Conservation (phyloP, 2,113 vertebrate genomes). For the Origma solitaria region DNA sequence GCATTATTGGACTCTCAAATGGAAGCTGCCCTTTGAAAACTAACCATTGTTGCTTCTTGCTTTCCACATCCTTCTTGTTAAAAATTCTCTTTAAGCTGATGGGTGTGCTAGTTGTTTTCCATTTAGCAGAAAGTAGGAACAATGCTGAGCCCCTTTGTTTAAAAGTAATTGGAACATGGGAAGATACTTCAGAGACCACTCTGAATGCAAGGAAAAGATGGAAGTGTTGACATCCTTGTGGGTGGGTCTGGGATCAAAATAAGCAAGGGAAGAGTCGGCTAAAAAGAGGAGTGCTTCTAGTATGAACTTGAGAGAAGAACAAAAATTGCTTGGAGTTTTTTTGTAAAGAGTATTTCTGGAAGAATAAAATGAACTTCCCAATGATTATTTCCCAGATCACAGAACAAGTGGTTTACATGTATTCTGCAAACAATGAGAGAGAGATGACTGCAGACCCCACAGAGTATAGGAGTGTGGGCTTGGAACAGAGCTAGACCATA, state of each 20-base stretch:
- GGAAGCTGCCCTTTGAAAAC: slow-evolving; percentile 27
- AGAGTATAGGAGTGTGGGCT: not conserved
- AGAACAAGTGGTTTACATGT: not conserved
- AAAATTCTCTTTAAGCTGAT: slow-evolving; percentile 29
- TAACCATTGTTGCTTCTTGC: slow-evolving; percentile 37
- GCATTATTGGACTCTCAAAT: slow-evolving; percentile 32
- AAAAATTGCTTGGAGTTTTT: not conserved
- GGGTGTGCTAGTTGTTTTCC: not conserved
- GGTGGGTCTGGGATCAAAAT: not conserved
- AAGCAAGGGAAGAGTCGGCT: not conserved
- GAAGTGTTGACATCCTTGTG: not conserved
- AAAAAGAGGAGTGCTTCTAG: not conserved
- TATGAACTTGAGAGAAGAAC: not conserved
- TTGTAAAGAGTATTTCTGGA: not conserved
- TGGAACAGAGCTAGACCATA: not conserved
- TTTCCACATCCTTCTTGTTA: slow-evolving; percentile 8
- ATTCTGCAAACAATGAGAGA: not conserved
- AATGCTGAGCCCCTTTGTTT: not conserved
- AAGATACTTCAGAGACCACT: slow-evolving; percentile 4
- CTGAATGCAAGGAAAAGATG: not conserved
- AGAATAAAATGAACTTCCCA: not conserved
- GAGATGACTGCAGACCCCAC: not conserved
- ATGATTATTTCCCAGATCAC: not conserved
- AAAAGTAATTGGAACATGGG: slow-evolving; percentile 18
- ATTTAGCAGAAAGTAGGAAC: slow-evolving; percentile 5